A percentile compares a stretch with the other conserved stretches of the same genome.
Evolutionary conservation across 2,113 vertebrate species (phyloP).

Genomic region (Verasper variegatus): DNA sequence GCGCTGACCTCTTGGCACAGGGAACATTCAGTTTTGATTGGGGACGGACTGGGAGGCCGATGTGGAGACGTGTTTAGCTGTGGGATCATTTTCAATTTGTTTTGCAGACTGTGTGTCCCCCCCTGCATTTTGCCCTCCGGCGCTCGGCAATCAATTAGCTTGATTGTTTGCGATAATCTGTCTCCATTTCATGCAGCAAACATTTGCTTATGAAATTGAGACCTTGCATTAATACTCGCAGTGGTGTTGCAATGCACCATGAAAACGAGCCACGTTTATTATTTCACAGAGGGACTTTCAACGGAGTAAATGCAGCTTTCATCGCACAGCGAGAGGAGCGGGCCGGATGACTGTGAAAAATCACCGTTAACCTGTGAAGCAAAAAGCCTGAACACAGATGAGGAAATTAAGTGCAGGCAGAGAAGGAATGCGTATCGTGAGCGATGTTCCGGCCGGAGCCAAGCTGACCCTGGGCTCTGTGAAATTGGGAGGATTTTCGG

Average conservation of each 20-base stretch:
- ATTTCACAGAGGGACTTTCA: conserved; percentile 55
- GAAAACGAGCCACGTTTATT: conserved; percentile 54
- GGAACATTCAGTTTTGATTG: background rate
- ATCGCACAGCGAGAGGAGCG: conserved; percentile 58
- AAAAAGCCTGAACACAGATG: conserved; percentile 68
- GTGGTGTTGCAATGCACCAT: conserved; percentile 45
- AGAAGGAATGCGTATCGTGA: conserved; percentile 77
- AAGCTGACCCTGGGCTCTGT: conserved; percentile 71
- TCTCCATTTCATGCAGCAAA: conserved; percentile 63
- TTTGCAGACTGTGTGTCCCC: conserved; percentile 32
- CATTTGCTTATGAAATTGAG: conserved; percentile 65
- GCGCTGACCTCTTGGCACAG: background rate
- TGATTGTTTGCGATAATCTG: conserved; percentile 54
- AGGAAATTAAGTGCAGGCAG: conserved; percentile 66
- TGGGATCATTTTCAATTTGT: conserved; percentile 49
- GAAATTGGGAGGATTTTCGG: conserved; percentile 77
- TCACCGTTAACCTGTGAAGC: conserved; percentile 66
- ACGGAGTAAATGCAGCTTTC: conserved; percentile 71
- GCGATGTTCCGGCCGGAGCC: conserved; percentile 65
- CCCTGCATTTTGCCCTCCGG: conserved; percentile 15
- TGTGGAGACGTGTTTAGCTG: conserved; percentile 12
- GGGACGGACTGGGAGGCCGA: background rate
- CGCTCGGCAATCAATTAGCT: conserved; percentile 43
- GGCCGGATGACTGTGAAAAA: conserved; percentile 68
- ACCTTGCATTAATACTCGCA: conserved; percentile 49